Evolutionary conservation across 2,113 vertebrate genomes (phyloP), one percentile per base, ranked within the genome.

Genomic region (Myotis lucifugus): DNA sequence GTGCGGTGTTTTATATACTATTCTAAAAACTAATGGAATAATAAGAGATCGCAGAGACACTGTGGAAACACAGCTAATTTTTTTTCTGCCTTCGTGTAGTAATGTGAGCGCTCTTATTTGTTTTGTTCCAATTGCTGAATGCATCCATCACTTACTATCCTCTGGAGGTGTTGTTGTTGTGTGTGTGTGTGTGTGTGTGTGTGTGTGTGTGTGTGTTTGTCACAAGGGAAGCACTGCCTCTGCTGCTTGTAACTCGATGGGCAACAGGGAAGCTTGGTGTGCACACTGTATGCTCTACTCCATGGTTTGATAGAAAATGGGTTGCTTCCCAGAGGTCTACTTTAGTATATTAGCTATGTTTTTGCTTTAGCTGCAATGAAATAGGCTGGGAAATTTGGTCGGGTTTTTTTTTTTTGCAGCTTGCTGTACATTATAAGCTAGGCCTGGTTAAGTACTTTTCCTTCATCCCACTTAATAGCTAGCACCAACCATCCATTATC

Each of bases 1-100:
- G 91, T 83, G 77, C 74, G 34, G 69, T 82, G 37, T 93, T 96
- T 93, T 89, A 93, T 42, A 78, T 54, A 88, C 50, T 54, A 90
- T 83, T 96, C 64, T 42, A 92, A 94, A 96, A 92, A 72, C 95
- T 81, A 89, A 97, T 78, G 79, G 83, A 95, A 97, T 96, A 95
- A 94, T 95, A 90, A 95, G 88, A 92, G 95, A 94, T 95, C 93
- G 92, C 50, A 91, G 64, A 97, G 91, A 95, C 91, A 93, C 64
- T 50, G 29, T 77, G 70, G 69, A 93, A 96, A 74, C 69, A 79
- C 12, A 52, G 74, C 64, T 72, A n/a, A 32, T 27, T 82, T 66
- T 85, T 37, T 34, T 12, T 4, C n/a, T 69, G n/a, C 81, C 13
- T 84, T 54, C 79, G 25, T 40, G 67, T 46, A 90, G 92, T 84